Conservation (phyloP, 2,888 invertebrate genomes). For the Tachina lurida region DNA sequence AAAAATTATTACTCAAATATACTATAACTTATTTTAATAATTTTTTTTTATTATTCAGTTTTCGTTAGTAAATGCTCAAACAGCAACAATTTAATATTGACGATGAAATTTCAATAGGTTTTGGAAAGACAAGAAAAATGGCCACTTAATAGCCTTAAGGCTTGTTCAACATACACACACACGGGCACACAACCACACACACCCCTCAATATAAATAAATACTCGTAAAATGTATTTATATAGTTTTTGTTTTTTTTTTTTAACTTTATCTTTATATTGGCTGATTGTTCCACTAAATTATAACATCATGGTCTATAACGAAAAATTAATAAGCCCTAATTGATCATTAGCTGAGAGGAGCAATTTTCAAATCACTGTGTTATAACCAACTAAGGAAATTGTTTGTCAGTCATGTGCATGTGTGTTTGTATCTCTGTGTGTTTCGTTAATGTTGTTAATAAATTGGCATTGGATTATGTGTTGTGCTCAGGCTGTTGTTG, state of each 20-base stretch:
- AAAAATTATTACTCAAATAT: conserved; percentile 43
- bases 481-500: not conserved
- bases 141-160: conserved; percentile 53
- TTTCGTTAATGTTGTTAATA: conserved; percentile 16
- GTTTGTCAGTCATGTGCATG: conserved; percentile 23
- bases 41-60: conserved; percentile 1
- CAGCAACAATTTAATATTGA: conserved; percentile 62
- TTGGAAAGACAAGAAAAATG: conserved; percentile 64
- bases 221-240: not conserved
- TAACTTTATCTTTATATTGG: conserved; percentile 23
- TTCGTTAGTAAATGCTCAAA: conserved; percentile 21
- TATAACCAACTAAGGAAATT: conserved; percentile 56
- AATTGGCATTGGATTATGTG: not conserved
- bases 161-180: conserved; percentile 10
- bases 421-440: not conserved
- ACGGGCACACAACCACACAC: conserved; percentile 29
- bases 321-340: conserved; percentile 71
- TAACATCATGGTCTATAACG: conserved; percentile 70
- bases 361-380: conserved; percentile 68
- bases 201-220: conserved; percentile 44
- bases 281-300: conserved; percentile 67
- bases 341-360: conserved; percentile 71
- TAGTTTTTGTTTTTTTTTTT: conserved; percentile 1
- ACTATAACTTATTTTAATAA: conserved; percentile 3
- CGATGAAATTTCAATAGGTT: conserved; percentile 72